Evolutionary conservation across 2,888 invertebrate species (phyloP), one percentile per base, ranked within the genome.

Genomic region (Nymphalis urticae): DNA sequence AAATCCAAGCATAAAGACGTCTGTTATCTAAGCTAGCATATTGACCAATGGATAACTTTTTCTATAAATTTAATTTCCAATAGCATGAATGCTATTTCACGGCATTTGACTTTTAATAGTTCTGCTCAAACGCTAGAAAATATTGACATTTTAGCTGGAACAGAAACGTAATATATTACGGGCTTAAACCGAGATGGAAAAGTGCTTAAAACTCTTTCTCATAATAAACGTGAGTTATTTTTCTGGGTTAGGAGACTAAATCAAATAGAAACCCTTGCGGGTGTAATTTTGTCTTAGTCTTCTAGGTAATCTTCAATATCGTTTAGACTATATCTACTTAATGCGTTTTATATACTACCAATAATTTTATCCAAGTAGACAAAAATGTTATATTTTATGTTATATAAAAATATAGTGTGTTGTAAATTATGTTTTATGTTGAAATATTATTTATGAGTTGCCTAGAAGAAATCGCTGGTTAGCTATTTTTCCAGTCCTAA

Each of bases 141-240:
- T 53, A 68, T 71, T 53, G 56, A 61, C 42, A 50, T 54, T 47
- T 58, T 16, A 70, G 56, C n/a, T 36, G 17, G 48, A 50, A 72
- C 62, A 21, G 36, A 62, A 54, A 53, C 32, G 53, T 53, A n/a
- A 60, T 53, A 50, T 65, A 62, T 54, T 53, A 66, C 13, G 48
- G 36, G 48, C 27, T 36, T 32, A 42, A 42, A 47, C 32, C 17
- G 54, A 66, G 62, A 71, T 74, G 69, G 53, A 62, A 27, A 47
- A 21, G 48, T 42, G 50, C 8, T 58, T 69, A 13, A 64, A 71
- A 69, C 27, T 71, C 69, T 64, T 71, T 10, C 65, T 71, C 24
- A n/a, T 71, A 67, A 58, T 69, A 60, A 53, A 51, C 50, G 73
- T 74, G 24, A 74, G 73, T 72, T 66, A n/a, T 13, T 27, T 9